A percentile compares a stretch with the other conserved stretches of the same genome.
phyloP scores from a whole-genome alignment of 2,888 invertebrate genomes.

The Pammene fasciana region DNA sequence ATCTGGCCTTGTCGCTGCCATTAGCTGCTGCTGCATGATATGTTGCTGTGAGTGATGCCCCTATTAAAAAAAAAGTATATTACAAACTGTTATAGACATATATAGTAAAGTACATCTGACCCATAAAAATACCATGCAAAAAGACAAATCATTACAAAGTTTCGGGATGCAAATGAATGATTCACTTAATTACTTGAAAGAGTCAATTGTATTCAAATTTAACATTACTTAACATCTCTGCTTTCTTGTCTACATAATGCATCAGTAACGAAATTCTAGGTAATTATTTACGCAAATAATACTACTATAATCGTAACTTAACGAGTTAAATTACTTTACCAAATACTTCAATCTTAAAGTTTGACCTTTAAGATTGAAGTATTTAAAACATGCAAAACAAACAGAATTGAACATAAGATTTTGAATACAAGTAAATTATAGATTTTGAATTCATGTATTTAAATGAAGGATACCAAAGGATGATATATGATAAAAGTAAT shows the following conservation, averaged over 20 bases:
- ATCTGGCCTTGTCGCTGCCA: constrained; percentile 70
- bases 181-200: too few relatives aligned
- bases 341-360: too few relatives aligned
- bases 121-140: neutral
- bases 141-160: neutral
- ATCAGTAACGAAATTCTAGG: too few relatives aligned
- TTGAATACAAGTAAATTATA: too few relatives aligned
- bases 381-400: constrained; percentile 2
- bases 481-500: neutral
- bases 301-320: neutral
- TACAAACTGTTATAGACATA: neutral
- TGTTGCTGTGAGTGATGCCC: constrained; percentile 81
- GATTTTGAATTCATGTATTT: too few relatives aligned
- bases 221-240: too few relatives aligned
- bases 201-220: too few relatives aligned
- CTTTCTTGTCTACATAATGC: too few relatives aligned
- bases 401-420: too few relatives aligned
- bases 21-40: constrained; percentile 79
- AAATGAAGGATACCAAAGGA: too few relatives aligned
- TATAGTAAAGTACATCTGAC: neutral
- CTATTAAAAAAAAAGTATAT: constrained; percentile 49
- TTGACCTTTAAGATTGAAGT: neutral
- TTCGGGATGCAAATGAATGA: too few relatives aligned
- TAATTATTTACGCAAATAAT: too few relatives aligned
- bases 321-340: neutral